These are phyloP conservation scores for Brienomyrus brachyistius DNA, from an alignment of 2,113 vertebrate genomes.

Conservation along the genomic window DNA sequence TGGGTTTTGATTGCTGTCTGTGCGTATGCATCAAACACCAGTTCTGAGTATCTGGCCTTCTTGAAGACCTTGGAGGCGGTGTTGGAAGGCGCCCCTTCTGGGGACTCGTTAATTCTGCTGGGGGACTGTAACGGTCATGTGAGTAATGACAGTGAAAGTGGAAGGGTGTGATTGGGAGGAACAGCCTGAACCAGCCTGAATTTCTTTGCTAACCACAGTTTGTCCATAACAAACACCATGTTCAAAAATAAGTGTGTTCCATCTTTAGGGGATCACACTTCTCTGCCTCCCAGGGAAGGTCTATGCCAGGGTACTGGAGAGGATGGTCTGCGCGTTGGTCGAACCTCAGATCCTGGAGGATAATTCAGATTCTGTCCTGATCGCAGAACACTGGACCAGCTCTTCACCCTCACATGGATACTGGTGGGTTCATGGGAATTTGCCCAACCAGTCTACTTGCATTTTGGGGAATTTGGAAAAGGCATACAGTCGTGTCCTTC, in stretches of 20 bases:
- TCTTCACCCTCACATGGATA: not conserved
- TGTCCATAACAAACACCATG: not conserved
- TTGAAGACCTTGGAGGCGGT: not conserved
- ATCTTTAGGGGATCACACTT: not conserved
- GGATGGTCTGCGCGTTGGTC: not conserved
- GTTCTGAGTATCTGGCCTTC: not conserved
- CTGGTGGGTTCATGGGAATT: not conserved
- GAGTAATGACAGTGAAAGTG: not conserved
- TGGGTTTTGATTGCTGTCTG: not conserved
- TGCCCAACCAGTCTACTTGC: not conserved
- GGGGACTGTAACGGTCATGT: not conserved
- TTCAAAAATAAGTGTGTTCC: not conserved
- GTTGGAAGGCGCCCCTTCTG: not conserved
- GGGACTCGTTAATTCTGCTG: not conserved
- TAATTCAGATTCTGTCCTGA: not conserved
- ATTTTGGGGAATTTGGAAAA: not conserved
- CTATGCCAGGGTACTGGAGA: not conserved
- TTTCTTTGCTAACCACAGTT: not conserved
- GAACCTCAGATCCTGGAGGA: not conserved
- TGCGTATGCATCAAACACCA: too few species aligned
- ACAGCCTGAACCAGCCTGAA: not conserved
- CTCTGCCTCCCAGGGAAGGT: not conserved
- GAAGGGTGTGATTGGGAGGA: not conserved
- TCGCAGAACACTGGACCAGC: not conserved
- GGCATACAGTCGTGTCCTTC: not conserved